Percentiles rank a stretch among this genome's conserved stretches.
These are phyloP conservation scores for Drosophila nigromelanica DNA, from an alignment of 1,140 invertebrate genomes.

Conservation along the genomic window DNA sequence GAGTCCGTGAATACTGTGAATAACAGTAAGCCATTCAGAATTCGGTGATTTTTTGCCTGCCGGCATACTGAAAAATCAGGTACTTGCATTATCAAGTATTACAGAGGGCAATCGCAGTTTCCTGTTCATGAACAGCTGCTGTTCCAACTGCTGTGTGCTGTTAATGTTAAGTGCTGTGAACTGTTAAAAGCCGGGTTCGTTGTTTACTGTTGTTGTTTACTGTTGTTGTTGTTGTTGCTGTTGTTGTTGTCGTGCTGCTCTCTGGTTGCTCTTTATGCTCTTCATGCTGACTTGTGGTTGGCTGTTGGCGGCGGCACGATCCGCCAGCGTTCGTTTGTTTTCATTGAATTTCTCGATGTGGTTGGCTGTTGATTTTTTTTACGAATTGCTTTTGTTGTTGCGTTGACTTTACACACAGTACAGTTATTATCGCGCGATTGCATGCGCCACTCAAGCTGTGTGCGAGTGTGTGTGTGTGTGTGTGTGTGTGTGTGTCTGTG, in stretches of 20 bases:
- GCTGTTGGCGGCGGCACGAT: constrained; percentile 68
- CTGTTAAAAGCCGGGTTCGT: constrained; percentile 47
- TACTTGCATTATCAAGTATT: constrained; percentile 1
- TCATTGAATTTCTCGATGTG: constrained; percentile 78
- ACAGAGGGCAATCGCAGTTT: constrained; percentile 26
- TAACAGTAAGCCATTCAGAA: background rate
- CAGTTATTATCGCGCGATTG: constrained; percentile 65
- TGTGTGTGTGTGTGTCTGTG: constrained; percentile 14
- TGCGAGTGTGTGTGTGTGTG: constrained; percentile 33
- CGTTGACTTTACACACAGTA: constrained; percentile 67
- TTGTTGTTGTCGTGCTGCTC: constrained; percentile 5
- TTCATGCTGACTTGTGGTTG: constrained; percentile 68
- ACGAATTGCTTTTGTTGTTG: constrained; percentile 41
- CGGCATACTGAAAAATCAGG: constrained; percentile 18
- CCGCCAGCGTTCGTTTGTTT: constrained; percentile 69
- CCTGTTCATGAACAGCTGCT: constrained; percentile 39
- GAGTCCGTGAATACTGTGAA: background rate
- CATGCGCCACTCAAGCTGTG: constrained; percentile 17
- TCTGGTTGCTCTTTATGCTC: constrained; percentile 18
- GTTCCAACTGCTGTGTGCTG: constrained; percentile 19
- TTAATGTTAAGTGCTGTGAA: constrained; percentile 47
- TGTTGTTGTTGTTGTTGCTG: constrained; percentile 1
- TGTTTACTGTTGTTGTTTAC: constrained; percentile 11
- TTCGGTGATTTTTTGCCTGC: constrained; percentile 7
- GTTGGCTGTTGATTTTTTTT: constrained; percentile 69